A percentile compares a stretch with the other conserved stretches of the same genome.
phyloP scores from a whole-genome alignment of 2,888 invertebrate genomes.

The Sarcophaga rosellei region DNA sequence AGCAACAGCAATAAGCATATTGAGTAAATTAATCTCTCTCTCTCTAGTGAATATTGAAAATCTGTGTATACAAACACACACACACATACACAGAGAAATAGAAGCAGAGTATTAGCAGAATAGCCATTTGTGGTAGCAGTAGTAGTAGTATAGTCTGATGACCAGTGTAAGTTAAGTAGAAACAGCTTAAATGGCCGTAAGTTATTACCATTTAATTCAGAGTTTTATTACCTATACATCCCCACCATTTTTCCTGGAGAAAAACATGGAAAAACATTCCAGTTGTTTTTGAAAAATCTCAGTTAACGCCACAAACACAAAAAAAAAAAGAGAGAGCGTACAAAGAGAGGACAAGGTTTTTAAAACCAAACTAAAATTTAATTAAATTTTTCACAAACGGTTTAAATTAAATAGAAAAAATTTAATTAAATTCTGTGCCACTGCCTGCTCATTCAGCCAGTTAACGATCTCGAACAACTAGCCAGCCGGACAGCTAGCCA shows the following conservation, averaged over 20 bases:
- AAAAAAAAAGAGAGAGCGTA: no score
- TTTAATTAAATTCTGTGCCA: constrained; percentile 52
- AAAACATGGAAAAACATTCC: neutral
- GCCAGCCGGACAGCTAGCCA: no score
- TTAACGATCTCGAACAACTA: no score
- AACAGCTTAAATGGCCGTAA: constrained; percentile 7
- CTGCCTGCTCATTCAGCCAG: neutral
- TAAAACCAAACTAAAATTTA: constrained; percentile 19
- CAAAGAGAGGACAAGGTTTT: no score
- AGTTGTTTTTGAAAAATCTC: neutral
- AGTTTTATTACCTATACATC: neutral
- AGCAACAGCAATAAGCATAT: constrained; percentile 14
- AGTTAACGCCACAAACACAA: neutral
- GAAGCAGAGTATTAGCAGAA: no score
- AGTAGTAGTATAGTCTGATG: neutral
- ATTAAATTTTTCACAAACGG: constrained; percentile 13
- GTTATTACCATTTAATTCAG: constrained; percentile 39
- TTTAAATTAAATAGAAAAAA: constrained; percentile 29
- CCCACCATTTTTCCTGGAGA: neutral
- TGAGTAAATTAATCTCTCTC: constrained; percentile 54
- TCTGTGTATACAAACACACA: no score
- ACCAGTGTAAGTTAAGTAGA: neutral
- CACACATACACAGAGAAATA: no score
- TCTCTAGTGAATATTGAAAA: constrained; percentile 30
- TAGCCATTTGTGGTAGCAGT: no score